These are phyloP conservation scores for Hucho hucho DNA, from an alignment of 2,113 vertebrate genomes.

Conservation along the genomic window DNA sequence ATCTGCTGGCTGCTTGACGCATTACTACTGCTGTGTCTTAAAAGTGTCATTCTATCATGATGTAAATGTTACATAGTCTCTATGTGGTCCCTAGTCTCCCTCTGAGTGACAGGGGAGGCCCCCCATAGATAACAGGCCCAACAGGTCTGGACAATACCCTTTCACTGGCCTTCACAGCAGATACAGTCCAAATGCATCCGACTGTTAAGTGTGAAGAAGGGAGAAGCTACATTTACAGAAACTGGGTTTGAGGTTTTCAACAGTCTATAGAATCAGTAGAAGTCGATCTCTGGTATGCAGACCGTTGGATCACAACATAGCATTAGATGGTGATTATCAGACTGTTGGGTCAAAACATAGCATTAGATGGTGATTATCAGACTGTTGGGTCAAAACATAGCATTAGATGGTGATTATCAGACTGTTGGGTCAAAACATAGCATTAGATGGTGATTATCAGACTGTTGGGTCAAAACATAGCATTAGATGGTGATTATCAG, in stretches of 20 bases:
- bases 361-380: no score
- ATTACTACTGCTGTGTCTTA: background rate
- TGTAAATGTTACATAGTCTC: background rate
- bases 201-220: slow-evolving; percentile 56
- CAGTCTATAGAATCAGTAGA: background rate
- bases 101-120: slow-evolving; percentile 65
- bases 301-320: background rate
- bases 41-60: background rate
- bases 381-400: no score
- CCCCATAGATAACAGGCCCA: slow-evolving; percentile 63
- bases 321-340: no score
- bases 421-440: no score
- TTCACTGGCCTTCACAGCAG: slow-evolving; percentile 45
- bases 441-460: no score
- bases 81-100: slow-evolving; percentile 37
- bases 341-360: no score
- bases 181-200: slow-evolving; percentile 58
- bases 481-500: no score
- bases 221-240: slow-evolving; percentile 44
- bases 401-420: no score
- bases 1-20: slow-evolving; percentile 26
- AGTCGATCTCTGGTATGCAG: background rate
- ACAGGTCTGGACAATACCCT: slow-evolving; percentile 60
- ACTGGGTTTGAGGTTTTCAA: slow-evolving; percentile 5
- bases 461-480: no score